Conservation (phyloP, 2,113 vertebrate species). For the Melanocharis versteri region DNA sequence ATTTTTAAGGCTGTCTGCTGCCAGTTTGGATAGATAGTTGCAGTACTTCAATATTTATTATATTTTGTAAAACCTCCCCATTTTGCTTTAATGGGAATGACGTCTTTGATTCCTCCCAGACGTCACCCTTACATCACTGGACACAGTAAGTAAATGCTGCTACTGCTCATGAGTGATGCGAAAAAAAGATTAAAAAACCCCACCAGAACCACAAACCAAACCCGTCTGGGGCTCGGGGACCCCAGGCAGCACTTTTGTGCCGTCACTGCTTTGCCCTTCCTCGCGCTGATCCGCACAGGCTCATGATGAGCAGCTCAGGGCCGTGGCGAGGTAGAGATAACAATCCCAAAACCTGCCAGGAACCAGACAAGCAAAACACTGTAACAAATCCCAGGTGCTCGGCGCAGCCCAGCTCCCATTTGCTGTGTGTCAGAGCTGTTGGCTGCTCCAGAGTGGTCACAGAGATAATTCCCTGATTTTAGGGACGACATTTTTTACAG, state of each 20-base stretch:
- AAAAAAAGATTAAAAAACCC: background rate
- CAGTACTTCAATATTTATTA: background rate
- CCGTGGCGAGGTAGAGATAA: background rate
- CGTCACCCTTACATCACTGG: background rate
- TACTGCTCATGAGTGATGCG: background rate
- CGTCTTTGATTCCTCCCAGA: background rate
- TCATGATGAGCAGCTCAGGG: background rate
- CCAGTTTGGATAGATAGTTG: background rate
- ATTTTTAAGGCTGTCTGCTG: background rate
- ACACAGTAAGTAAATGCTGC: background rate
- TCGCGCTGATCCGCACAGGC: background rate
- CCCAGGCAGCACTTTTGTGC: background rate
- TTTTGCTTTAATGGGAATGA: background rate
- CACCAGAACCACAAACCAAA: background rate
- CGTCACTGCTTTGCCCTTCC: background rate
- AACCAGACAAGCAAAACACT: background rate
- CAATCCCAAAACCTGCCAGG: background rate
- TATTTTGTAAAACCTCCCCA: background rate
- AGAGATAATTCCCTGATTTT: background rate
- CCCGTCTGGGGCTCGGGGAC: background rate
- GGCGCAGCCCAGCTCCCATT: background rate
- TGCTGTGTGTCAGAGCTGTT: background rate
- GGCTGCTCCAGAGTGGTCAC: background rate
- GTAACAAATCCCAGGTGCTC: background rate
- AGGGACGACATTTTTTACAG: fast-evolving